phyloP scores from a whole-genome alignment of 2,797 vertebrate species.

The Nyctalus aviator region DNA sequence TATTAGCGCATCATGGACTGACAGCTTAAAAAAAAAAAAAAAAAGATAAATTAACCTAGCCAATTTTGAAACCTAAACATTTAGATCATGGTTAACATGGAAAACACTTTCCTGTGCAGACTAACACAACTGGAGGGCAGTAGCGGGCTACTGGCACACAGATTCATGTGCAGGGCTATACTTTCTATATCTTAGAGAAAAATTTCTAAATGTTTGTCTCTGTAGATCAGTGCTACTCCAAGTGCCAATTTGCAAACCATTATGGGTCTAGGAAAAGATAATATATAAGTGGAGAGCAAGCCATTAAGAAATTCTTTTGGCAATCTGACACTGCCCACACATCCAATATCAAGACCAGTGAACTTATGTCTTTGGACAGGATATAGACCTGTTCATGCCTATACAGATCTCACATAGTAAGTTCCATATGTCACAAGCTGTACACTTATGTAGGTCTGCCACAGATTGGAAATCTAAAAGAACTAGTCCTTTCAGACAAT shows the following conservation, averaged over 20 bases:
- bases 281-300: conserved; percentile 24
- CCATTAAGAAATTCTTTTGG: conserved; percentile 1
- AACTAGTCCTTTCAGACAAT: conserved; percentile 35
- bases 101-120: not conserved
- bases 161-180: not conserved
- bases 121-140: no score
- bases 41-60: conserved; percentile 54
- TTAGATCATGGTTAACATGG: conserved; percentile 56
- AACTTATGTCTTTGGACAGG: not conserved
- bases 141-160: no score
- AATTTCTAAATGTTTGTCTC: not conserved
- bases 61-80: conserved; percentile 66
- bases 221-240: conserved; percentile 14
- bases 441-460: not conserved
- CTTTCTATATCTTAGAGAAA: not conserved
- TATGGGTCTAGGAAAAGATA: not conserved
- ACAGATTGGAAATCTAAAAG: conserved; percentile 43
- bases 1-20: conserved; percentile 94
- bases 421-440: not conserved
- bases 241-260: not conserved
- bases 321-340: not conserved
- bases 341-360: not conserved
- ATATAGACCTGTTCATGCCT: not conserved
- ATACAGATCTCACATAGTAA: not conserved
- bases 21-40: conserved; percentile 90